Conservation (phyloP, 2,888 invertebrate genomes). For the Esperia sulphurella region DNA sequence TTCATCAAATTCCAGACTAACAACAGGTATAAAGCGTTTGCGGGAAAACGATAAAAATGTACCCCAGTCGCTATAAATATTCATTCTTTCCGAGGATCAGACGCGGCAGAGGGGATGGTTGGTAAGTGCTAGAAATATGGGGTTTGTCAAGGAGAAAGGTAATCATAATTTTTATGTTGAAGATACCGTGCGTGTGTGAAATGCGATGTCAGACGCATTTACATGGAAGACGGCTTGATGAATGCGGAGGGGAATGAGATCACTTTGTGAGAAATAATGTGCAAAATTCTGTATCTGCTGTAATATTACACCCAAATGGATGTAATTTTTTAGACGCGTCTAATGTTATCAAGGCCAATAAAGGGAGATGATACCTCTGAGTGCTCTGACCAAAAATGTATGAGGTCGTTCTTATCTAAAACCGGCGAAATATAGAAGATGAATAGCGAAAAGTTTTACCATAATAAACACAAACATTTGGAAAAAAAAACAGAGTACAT, state of each 20-base stretch:
- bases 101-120: conserved; percentile 26
- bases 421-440: too few relatives aligned
- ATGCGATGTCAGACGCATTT: conserved; percentile 27
- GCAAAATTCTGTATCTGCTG: conserved; percentile 6
- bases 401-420: too few relatives aligned
- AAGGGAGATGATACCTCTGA: neutral
- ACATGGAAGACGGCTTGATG: conserved; percentile 25
- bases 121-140: conserved; percentile 61
- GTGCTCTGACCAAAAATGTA: too few relatives aligned
- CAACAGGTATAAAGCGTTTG: conserved; percentile 37
- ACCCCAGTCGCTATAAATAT: conserved; percentile 61
- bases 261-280: conserved; percentile 12
- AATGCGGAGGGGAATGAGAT: conserved; percentile 31
- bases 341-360: neutral
- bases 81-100: conserved; percentile 43
- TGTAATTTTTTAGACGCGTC: conserved; percentile 2
- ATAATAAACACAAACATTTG: too few relatives aligned
- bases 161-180: conserved; percentile 66
- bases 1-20: conserved; percentile 42
- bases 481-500: too few relatives aligned
- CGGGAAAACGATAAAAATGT: conserved; percentile 61
- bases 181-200: conserved; percentile 28
- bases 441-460: too few relatives aligned
- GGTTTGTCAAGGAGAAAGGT: conserved; percentile 57
- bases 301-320: neutral